Conservation (phyloP, 2,888 invertebrate genomes). For the Euzetes globulus region DNA sequence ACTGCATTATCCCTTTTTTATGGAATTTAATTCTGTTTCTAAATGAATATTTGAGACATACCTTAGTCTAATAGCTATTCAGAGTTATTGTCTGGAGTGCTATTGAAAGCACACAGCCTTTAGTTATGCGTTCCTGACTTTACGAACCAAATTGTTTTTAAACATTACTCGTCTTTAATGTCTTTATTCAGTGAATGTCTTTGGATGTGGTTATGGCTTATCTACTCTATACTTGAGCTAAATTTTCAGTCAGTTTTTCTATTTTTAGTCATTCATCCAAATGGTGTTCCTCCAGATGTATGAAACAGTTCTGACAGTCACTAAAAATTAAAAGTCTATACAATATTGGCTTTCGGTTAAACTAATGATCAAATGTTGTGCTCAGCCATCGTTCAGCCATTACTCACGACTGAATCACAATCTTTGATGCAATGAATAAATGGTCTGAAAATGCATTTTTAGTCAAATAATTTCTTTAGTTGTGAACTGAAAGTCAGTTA, state of each 20-base stretch:
- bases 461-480: background rate
- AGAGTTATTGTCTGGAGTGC: background rate
- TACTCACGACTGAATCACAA: conserved; percentile 18
- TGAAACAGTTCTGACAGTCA: background rate
- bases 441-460: background rate
- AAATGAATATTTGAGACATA: background rate
- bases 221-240: background rate
- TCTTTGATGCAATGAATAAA: conserved; percentile 24
- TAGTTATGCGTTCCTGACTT: conserved; percentile 17
- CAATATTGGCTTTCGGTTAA: background rate
- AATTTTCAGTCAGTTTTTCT: background rate
- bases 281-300: conserved; percentile 12
- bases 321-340: background rate
- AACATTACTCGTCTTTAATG: conserved; percentile 7
- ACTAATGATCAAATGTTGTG: background rate
- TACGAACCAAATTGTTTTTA: conserved; percentile 13
- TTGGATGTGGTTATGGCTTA: background rate
- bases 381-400: background rate
- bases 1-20: background rate
- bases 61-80: background rate
- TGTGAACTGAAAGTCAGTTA: conserved; percentile 2
- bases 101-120: background rate
- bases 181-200: conserved; percentile 5
- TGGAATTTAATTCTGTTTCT: background rate
- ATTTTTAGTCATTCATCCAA: conserved; percentile 11